Evolutionary conservation across 2,888 invertebrate genomes (phyloP).

Genomic region (Oasisia sp.): DNA sequence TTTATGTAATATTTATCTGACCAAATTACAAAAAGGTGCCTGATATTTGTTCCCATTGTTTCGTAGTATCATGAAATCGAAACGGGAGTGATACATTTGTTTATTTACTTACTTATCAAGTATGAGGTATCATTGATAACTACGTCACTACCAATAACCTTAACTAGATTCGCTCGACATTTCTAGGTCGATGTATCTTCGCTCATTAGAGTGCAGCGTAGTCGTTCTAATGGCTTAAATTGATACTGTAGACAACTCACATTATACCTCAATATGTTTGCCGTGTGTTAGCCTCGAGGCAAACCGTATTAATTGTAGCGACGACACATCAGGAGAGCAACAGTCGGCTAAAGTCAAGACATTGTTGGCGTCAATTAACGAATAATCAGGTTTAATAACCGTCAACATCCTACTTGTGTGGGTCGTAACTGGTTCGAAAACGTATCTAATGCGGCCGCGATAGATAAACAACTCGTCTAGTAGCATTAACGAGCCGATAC

Average conservation of each 20-base stretch:
- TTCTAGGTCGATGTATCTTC: not conserved
- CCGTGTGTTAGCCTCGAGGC: not conserved
- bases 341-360: not conserved
- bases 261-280: not conserved
- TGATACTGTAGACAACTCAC: not conserved
- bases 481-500: not conserved
- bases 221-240: not conserved
- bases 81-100: too few species aligned
- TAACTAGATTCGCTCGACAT: not conserved
- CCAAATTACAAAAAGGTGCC: too few species aligned
- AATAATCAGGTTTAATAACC: not conserved
- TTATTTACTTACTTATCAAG: not conserved
- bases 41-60: too few species aligned
- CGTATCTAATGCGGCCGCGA: not conserved
- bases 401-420: not conserved
- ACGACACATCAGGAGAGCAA: not conserved
- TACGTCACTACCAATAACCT: not conserved
- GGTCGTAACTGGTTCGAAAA: not conserved
- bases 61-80: too few species aligned
- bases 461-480: not conserved
- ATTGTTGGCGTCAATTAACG: not conserved
- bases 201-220: not conserved
- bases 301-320: not conserved
- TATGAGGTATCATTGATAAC: not conserved
- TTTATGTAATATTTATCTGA: too few species aligned